A percentile compares a stretch with the other conserved stretches of the same genome.
Evolutionary conservation across 2,113 vertebrate species (phyloP).

Genomic region (Myrmophylax atrothorax): DNA sequence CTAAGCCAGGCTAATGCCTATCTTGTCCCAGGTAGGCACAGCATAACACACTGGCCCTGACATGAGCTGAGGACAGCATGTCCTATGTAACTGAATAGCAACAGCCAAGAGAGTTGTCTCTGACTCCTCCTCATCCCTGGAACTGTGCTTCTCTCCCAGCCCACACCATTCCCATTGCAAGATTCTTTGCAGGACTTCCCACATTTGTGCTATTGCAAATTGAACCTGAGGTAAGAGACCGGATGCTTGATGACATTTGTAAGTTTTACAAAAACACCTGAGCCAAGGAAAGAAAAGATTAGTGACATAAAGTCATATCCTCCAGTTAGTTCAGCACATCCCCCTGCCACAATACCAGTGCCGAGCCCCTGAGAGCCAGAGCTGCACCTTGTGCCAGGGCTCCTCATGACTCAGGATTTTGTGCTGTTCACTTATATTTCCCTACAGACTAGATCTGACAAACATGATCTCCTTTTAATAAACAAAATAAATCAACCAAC

Average conservation of each 20-base stretch:
- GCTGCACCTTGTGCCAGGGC: background rate
- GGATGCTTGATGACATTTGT: background rate
- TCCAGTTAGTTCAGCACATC: background rate
- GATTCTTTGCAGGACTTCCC: background rate
- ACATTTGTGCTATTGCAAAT: background rate
- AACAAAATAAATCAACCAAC: background rate
- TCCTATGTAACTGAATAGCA: background rate
- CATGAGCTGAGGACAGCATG: accelerated
- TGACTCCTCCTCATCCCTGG: background rate
- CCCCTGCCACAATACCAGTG: background rate
- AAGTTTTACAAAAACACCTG: background rate
- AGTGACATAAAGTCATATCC: background rate
- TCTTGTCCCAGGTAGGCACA: background rate
- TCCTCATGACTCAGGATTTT: background rate
- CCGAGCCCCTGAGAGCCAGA: background rate
- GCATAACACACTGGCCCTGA: accelerated
- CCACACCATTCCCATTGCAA: background rate
- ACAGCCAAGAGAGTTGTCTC: background rate
- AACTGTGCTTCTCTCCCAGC: background rate
- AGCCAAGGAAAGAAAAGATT: background rate
- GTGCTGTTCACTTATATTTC: background rate
- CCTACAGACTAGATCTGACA: background rate
- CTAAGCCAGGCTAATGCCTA: background rate
- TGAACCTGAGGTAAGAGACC: background rate
- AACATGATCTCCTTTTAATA: background rate